These are phyloP conservation scores for rabbit (Oryctolagus cuniculus) DNA, from an alignment of 2,113 vertebrate species.

Conservation along the genomic window DNA sequence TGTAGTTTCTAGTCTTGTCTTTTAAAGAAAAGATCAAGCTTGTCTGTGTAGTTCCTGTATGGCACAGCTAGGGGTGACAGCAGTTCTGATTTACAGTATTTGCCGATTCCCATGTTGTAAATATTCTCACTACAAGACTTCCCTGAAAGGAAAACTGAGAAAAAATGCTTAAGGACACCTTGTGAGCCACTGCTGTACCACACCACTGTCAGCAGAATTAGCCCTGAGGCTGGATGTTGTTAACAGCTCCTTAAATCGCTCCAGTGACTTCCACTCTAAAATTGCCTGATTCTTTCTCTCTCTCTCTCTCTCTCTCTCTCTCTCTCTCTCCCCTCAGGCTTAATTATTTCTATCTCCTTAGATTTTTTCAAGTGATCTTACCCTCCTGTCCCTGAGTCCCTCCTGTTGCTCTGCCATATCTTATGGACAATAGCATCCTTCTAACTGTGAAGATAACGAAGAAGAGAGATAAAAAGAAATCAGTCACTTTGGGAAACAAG, in stretches of 20 bases:
- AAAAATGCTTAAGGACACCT: background rate
- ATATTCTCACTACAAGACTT: background rate
- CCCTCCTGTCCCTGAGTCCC: background rate
- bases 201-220: too few species aligned
- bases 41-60: background rate
- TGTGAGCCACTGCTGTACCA: fast-evolving
- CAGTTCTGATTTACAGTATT: background rate
- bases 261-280: background rate
- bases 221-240: too few species aligned
- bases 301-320: background rate
- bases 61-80: background rate
- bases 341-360: background rate
- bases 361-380: background rate
- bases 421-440: background rate
- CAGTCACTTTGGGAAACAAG: background rate
- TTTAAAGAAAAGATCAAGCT: background rate
- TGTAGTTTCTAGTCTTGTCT: slow-evolving; percentile 27
- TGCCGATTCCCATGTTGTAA: background rate
- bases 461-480: background rate
- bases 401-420: background rate
- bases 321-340: background rate
- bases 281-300: background rate
- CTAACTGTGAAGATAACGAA: background rate
- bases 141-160: background rate
- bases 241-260: background rate